Base-by-base conservation (phyloP, 2,113 vertebrate genomes). In the Myotis yumanensis region DNA sequence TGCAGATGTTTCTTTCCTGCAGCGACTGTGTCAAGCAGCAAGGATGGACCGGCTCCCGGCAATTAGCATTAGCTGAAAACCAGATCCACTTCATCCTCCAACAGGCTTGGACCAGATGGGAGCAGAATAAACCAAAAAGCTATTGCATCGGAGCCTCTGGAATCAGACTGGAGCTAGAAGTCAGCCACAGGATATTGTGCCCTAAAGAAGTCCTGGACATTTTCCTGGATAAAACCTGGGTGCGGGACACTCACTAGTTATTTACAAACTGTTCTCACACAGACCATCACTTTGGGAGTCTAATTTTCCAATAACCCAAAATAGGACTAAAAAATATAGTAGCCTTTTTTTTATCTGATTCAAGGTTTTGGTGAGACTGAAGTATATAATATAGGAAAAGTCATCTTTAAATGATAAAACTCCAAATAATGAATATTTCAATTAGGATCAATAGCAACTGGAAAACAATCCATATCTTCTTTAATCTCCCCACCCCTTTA, bases 61-160 rank as follows among this genome's bases (percentile, higher is more conserved):
- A n/a, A n/a, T n/a, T n/a, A 22, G 16, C 11, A 17, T n/a, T 35
- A 16, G 35, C n/a, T 79, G 25, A 15, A 80, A 77, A 32, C 28
- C 9, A 37, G 35, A 64, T 46, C 9, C 25, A 40, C 28, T 11
- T 40, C 35, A 43, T 37, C 40, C 76, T 69, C 73, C 64, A n/a
- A 57, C 35, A 64, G 35, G 5, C 30, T 30, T 5, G 16, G 37
- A 17, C 14, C 7, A 6, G 5, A 5, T 2, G 46, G 52, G 8
- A 71, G 6, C 18, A 48, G n/a, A 32, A 25, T 0, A 48, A 35
- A 5, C 15, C 2, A 2, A 37, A 40, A 22, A 20, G 3, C 8
- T 2, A 8, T 0, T 25, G 8, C 12, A 4, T 25, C n/a, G 48
- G 35, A 40, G 62, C 14, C n/a, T 46, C 18, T 30, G 37, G 16